Evolutionary conservation across 2,113 vertebrate genomes (phyloP), one percentile per base, ranked within the genome.

Genomic region (Lathamus discolor): DNA sequence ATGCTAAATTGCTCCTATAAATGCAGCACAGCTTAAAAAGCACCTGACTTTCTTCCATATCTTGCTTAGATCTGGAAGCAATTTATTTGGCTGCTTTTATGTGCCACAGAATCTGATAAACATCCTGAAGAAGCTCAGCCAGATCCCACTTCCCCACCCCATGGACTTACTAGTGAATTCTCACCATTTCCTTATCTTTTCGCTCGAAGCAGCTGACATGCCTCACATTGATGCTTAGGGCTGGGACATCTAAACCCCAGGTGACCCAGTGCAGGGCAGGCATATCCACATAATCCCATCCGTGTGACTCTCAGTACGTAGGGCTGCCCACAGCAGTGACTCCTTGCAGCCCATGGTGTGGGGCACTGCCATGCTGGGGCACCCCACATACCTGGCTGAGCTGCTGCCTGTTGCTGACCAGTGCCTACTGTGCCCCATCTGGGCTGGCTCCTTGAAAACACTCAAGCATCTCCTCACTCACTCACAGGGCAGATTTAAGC

Each of bases 351-450:
- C 20, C 22, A 6, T 8, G 13, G 10, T 1, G 2, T 15, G 35
- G 18, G 35, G 6, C 19, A 31, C 12, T 8, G 4, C 24, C 4
- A 1, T 20, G 6, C 9, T 51, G 46, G 35, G 59, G 49, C 35
- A 62, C 4, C 3, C 15, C 8, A 3, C 1, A 3, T n/a, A 37
- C 75, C 33, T 1, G 1, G 10, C 20, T 1, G 2, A 69, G 62
- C 28, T 79, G 43, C 31, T 49, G 52, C 17, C 28, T 11, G 37
- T 33, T 46, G 22, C 1, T 1, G 11, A 16, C 16, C 43, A 81
- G 20, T 37, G 43, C 4, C 22, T 4, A 3, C 5, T 1, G 1
- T 17, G 14, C 10, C 33, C 17, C 19, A 19, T 15, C 41, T 41
- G 24, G 31, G 11, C 5, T 44, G 74, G 29, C 15, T 75, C 31